Conservation (phyloP, 37 sponge, comb jelly and placozoan genomes). For the Bolinopsis microptera region DNA sequence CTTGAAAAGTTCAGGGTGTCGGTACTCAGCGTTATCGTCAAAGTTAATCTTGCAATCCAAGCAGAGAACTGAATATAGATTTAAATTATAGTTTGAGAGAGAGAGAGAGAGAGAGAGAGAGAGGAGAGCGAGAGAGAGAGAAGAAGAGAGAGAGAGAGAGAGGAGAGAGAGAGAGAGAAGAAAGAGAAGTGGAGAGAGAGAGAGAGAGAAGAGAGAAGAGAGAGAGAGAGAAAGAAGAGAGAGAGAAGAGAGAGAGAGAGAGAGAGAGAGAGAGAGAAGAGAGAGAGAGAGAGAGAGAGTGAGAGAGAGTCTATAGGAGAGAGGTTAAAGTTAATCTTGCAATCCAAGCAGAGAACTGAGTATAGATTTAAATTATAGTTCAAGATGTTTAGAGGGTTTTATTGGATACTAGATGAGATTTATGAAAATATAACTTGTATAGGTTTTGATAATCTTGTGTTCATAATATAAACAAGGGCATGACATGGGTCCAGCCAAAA, state of each 20-base stretch:
- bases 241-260: not conserved
- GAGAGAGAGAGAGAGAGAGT: not conserved
- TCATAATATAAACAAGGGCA: too few relatives aligned
- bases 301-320: too few relatives aligned
- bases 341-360: slow-evolving; percentile 93
- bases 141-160: not conserved
- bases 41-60: slow-evolving; percentile 96
- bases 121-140: too few relatives aligned
- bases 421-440: too few relatives aligned
- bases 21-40: slow-evolving; percentile 89
- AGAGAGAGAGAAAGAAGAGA: not conserved
- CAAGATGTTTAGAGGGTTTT: too few relatives aligned
- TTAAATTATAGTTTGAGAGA: too few relatives aligned
- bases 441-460: too few relatives aligned
- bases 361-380: too few relatives aligned
- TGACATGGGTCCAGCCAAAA: too few relatives aligned
- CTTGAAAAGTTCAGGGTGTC: slow-evolving; percentile 77
- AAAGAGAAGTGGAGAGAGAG: not conserved
- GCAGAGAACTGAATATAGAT: slow-evolving; percentile 83
- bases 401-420: too few relatives aligned
- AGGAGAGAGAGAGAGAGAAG: not conserved
- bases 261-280: not conserved
- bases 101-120: too few relatives aligned
- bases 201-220: not conserved
- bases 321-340: slow-evolving; percentile 94